Evolutionary conservation across 2,888 invertebrate species (phyloP).

Genomic region (Hirtodrosophila trivittata): DNA sequence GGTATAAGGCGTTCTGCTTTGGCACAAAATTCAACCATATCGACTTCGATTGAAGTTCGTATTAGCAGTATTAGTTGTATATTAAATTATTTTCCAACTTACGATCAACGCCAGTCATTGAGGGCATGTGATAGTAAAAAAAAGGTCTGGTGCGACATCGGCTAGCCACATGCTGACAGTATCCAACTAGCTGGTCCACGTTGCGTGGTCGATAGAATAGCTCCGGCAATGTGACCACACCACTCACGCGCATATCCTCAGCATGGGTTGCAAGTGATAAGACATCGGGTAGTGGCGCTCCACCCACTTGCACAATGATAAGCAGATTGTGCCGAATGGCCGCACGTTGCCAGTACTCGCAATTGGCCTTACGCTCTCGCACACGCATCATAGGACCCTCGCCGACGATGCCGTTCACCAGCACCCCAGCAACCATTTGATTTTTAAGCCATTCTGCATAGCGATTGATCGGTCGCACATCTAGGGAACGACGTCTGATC

Average conservation of each 20-base stretch:
- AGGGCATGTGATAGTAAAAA: conserved; percentile 93
- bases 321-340: conserved; percentile 86
- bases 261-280: conserved; percentile 89
- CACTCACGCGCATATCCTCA: conserved; percentile 86
- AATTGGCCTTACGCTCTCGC: conserved; percentile 87
- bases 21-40: conserved; percentile 89
- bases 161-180: conserved; percentile 87
- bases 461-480: conserved; percentile 85
- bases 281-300: conserved; percentile 88
- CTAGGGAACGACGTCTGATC: conserved; percentile 83
- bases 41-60: too few species aligned
- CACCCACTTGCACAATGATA: conserved; percentile 90
- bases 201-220: conserved; percentile 89
- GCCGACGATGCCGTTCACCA: conserved; percentile 92
- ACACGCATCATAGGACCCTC: conserved; percentile 89
- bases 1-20: conserved; percentile 87
- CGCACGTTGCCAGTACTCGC: conserved; percentile 87
- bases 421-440: conserved; percentile 87
- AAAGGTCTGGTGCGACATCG: conserved; percentile 91
- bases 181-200: conserved; percentile 87
- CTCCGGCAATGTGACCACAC: conserved; percentile 90
- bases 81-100: too few species aligned
- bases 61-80: too few species aligned
- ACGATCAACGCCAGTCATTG: conserved; percentile 89
- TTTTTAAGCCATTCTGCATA: conserved; percentile 88